Evolutionary conservation across 2,113 vertebrate species (phyloP).

Genomic region (Dromas ardeola): DNA sequence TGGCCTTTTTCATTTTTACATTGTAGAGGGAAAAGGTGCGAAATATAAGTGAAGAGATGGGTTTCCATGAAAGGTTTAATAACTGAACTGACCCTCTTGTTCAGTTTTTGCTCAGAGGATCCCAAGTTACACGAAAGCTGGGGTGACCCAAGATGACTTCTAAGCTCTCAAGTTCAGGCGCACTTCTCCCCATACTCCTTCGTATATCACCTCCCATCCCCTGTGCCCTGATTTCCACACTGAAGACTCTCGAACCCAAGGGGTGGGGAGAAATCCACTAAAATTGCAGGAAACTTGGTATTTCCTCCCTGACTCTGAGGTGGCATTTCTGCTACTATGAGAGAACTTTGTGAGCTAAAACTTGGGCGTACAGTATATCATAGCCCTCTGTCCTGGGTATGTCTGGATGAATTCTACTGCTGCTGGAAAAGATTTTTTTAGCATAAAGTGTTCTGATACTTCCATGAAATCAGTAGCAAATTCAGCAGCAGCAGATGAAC

Average conservation of each 20-base stretch:
- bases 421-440: background rate
- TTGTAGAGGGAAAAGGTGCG: background rate
- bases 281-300: background rate
- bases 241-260: background rate
- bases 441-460: background rate
- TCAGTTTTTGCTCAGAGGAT: background rate
- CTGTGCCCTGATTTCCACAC: background rate
- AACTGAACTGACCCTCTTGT: background rate
- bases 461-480: background rate
- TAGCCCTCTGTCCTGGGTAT: background rate
- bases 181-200: background rate
- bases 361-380: background rate
- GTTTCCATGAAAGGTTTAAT: background rate
- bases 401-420: background rate
- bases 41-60: background rate
- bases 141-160: background rate
- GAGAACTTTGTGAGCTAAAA: background rate
- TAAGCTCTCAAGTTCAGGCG: background rate
- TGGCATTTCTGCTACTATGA: background rate
- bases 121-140: background rate
- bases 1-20: background rate
- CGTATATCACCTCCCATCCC: background rate
- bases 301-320: background rate
- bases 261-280: background rate
- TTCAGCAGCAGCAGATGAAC: background rate